Percentiles rank a stretch among this genome's conserved stretches.
Conservation (phyloP, 1,140 invertebrate species). For the Trialeurodes vaporariorum region DNA sequence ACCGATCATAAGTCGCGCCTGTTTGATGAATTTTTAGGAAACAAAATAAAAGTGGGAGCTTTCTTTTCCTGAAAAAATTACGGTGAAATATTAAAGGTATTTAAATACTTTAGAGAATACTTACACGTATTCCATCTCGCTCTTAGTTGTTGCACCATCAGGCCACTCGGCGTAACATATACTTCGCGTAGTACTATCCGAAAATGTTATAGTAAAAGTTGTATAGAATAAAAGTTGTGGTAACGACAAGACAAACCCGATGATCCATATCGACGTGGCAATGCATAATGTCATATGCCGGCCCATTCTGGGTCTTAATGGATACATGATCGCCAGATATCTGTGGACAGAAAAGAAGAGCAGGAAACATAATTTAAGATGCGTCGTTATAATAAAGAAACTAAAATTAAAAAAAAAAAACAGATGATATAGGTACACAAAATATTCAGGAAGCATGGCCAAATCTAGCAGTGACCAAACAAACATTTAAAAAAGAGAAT, state of each 20-base stretch:
- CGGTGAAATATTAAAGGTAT: no score
- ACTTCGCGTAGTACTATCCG: slow-evolving; percentile 47
- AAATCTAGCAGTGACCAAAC: no score
- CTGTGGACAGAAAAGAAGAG: slow-evolving; percentile 41
- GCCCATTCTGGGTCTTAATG: slow-evolving; percentile 71
- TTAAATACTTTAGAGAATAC: slow-evolving; percentile 31
- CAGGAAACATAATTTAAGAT: no score
- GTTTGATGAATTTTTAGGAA: no score
- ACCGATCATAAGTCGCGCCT: no score
- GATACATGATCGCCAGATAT: slow-evolving; percentile 87
- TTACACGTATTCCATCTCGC: slow-evolving; percentile 66
- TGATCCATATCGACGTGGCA: slow-evolving; percentile 67
- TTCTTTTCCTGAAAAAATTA: no score
- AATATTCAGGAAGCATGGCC: no score
- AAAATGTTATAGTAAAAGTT: slow-evolving; percentile 46
- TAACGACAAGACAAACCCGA: slow-evolving; percentile 58
- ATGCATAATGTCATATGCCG: slow-evolving; percentile 66
- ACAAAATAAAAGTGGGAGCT: no score
- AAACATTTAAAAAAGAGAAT: no score
- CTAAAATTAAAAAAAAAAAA: no score
- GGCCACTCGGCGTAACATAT: slow-evolving; percentile 75
- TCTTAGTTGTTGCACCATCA: slow-evolving; percentile 55
- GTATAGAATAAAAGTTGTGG: slow-evolving; percentile 75
- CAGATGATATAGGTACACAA: no score
- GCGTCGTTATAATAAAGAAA: no score